phyloP scores from a whole-genome alignment of 2,888 invertebrate genomes.

The Drosophila diplacantha region DNA sequence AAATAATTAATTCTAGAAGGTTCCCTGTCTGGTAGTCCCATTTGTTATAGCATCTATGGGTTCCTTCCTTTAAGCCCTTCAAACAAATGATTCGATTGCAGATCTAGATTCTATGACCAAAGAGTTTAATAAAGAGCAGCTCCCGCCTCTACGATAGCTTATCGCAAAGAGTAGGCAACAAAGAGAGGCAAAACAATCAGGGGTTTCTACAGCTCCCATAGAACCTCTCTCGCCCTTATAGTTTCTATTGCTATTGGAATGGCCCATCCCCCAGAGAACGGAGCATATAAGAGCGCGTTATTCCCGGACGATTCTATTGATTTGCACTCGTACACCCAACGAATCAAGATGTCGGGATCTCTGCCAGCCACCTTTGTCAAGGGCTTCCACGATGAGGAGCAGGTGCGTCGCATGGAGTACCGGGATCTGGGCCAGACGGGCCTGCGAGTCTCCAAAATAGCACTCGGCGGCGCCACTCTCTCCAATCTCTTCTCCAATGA shows the following conservation, averaged over 20 bases:
- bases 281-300: constrained; percentile 5
- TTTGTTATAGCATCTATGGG: too few species aligned
- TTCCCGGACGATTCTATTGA: neutral
- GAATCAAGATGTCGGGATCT: constrained; percentile 39
- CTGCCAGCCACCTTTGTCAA: constrained; percentile 81
- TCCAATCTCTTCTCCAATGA: constrained; percentile 83
- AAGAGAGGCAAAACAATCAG: neutral
- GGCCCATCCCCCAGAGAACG: neutral
- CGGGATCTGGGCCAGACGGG: constrained; percentile 84
- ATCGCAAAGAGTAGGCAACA: constrained; percentile 11
- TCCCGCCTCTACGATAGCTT: neutral
- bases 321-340: neutral
- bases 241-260: constrained; percentile 8
- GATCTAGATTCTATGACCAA: neutral
- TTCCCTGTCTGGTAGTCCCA: neutral
- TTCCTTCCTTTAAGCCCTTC: neutral
- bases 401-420: constrained; percentile 85
- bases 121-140: constrained; percentile 1
- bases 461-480: constrained; percentile 87
- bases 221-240: neutral
- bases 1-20: neutral
- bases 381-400: constrained; percentile 82
- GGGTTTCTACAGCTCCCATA: neutral
- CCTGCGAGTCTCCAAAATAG: constrained; percentile 83
- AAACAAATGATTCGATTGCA: neutral